Evolutionary conservation across 2,113 vertebrate species (phyloP).

Genomic region (Prionailurus bengalensis): DNA sequence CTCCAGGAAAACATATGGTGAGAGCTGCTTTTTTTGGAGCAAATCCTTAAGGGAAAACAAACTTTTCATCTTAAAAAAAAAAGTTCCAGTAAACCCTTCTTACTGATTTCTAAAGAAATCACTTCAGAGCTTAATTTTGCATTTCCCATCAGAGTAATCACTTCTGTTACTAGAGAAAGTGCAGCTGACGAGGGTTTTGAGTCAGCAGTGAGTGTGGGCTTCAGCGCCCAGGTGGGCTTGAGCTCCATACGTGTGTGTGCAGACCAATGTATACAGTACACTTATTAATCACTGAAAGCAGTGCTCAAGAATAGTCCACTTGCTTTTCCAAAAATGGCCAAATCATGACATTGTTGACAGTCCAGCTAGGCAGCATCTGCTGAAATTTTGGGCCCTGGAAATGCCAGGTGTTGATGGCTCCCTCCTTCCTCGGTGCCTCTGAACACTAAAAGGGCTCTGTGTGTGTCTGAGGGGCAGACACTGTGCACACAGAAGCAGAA

Average conservation of each 20-base stretch:
- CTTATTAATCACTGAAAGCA: neutral
- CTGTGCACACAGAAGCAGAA: neutral
- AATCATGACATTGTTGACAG: slow-evolving; percentile 48
- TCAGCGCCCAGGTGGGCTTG: neutral
- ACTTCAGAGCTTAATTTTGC: slow-evolving; percentile 31
- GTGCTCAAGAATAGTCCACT: neutral
- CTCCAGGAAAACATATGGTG: slow-evolving; percentile 55
- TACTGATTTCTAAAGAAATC: neutral
- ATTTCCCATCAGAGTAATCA: slow-evolving; percentile 2
- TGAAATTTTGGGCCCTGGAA: slow-evolving; percentile 16
- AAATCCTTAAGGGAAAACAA: slow-evolving; percentile 42
- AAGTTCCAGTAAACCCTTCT: neutral
- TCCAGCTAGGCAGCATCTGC: neutral
- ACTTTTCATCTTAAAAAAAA: slow-evolving; percentile 21
- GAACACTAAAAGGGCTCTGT: slow-evolving; percentile 71
- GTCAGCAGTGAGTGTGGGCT: neutral
- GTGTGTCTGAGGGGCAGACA: slow-evolving; percentile 64
- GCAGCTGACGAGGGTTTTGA: neutral
- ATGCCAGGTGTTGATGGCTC: slow-evolving; percentile 76
- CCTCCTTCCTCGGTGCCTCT: slow-evolving; percentile 36
- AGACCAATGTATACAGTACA: accelerated
- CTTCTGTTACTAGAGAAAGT: slow-evolving; percentile 28
- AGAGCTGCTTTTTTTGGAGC: slow-evolving; percentile 1
- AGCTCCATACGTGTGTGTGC: accelerated
- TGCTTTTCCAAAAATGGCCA: slow-evolving; percentile 47